phyloP scores from a whole-genome alignment of 2,113 vertebrate species.

The Pelvicachromis taeniatus region DNA sequence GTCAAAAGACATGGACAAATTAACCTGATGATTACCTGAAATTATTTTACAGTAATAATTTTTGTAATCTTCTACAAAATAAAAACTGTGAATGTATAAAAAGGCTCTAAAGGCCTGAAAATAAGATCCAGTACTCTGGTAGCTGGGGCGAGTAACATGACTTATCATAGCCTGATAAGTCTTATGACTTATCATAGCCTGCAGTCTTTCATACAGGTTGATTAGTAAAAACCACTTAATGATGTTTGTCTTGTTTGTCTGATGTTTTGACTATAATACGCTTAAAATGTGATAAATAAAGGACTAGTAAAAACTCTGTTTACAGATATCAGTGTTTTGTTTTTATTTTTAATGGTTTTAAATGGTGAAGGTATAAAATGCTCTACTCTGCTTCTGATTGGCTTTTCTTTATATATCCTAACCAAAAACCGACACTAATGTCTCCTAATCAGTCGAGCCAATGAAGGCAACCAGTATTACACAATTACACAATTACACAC shows the following conservation, averaged over 20 bases:
- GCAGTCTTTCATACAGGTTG: background rate
- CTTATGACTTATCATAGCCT: background rate
- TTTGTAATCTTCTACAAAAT: background rate
- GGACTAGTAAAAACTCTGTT: background rate
- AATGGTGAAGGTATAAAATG: background rate
- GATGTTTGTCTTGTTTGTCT: no score
- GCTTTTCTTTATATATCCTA: background rate
- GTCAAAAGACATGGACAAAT: background rate
- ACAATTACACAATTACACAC: background rate
- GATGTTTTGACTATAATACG: background rate
- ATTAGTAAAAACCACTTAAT: no score
- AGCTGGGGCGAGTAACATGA: background rate
- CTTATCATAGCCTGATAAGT: background rate
- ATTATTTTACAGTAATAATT: background rate
- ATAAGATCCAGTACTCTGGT: background rate
- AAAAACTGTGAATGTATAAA: background rate
- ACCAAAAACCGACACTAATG: background rate
- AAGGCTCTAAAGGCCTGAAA: background rate
- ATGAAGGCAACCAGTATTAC: fast-evolving
- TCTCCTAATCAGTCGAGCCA: background rate
- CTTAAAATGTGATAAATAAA: background rate
- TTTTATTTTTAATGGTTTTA: background rate
- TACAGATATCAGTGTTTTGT: background rate
- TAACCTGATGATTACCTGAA: background rate
- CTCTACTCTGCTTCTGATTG: background rate